Percentiles rank a stretch among this genome's conserved stretches.
These are phyloP conservation scores for Rhysida immarginata DNA, from an alignment of 1,140 invertebrate genomes.

Conservation along the genomic window DNA sequence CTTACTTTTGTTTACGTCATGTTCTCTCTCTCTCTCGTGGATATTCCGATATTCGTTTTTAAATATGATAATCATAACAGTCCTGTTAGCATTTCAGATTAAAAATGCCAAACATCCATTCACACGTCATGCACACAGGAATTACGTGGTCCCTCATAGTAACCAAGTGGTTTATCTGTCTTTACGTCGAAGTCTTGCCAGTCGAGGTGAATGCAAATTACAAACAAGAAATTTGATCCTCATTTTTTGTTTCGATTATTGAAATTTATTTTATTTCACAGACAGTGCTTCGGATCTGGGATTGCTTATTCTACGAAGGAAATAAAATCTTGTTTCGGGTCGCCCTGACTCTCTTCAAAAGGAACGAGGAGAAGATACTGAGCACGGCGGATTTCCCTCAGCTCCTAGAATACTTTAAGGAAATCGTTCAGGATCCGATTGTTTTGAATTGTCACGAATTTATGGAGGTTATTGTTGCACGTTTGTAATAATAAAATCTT, in stretches of 20 bases:
- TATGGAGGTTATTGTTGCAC: conserved; percentile 69
- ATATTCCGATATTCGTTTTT: no score
- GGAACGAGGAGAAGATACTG: conserved; percentile 50
- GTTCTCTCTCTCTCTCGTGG: no score
- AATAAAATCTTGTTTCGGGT: conserved; percentile 74
- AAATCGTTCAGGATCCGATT: conserved; percentile 50
- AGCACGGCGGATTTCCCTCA: conserved; percentile 55
- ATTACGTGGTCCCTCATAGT: conserved; percentile 72
- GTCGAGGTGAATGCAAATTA: conserved; percentile 54
- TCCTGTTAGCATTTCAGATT: conserved; percentile 37
- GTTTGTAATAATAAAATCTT: no score
- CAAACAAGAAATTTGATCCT: no score
- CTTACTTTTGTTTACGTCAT: no score
- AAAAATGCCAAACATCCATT: conserved; percentile 58
- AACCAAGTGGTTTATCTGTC: conserved; percentile 88
- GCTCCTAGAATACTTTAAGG: conserved; percentile 57
- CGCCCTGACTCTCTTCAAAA: conserved; percentile 62
- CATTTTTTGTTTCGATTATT: conserved; percentile 3
- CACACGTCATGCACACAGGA: conserved; percentile 55
- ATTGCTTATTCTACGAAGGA: conserved; percentile 86
- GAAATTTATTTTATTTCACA: conserved; percentile 28
- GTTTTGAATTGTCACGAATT: conserved; percentile 66
- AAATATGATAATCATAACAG: no score
- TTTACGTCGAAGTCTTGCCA: conserved; percentile 79
- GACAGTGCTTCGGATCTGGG: conserved; percentile 83